phyloP scores from a whole-genome alignment of 2,888 invertebrate species.

The Baronia brevicornis region DNA sequence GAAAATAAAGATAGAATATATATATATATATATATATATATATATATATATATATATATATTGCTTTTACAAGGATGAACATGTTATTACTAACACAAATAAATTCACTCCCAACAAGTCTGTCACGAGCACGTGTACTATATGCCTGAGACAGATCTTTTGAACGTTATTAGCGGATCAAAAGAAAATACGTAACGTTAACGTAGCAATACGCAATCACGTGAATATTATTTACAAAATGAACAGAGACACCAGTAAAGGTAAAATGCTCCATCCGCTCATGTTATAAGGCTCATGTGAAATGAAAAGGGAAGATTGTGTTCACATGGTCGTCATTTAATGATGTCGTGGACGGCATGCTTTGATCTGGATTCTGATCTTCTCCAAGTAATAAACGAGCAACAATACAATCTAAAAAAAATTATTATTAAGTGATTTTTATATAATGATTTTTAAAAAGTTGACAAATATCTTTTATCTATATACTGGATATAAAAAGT shows the following conservation, averaged over 20 bases:
- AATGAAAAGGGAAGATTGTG: conserved; percentile 26
- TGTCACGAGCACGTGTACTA: no score
- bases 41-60: no score
- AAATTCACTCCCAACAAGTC: no score
- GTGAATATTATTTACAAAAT: conserved; percentile 24
- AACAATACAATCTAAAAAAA: no score
- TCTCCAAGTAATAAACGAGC: conserved; percentile 24
- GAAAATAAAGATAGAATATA: no score
- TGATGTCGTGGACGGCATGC: conserved; percentile 56
- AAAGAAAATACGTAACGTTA: conserved; percentile 26
- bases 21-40: no score
- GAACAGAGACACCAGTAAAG: conserved; percentile 5
- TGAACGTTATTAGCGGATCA: conserved; percentile 25
- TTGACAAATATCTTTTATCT: no score
- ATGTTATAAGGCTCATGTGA: conserved; percentile 16
- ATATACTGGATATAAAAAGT: no score
- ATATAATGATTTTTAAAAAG: no score
- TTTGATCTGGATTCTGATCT: conserved; percentile 48
- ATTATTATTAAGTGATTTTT: background rate
- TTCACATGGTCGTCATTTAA: conserved; percentile 50
- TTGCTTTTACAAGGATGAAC: no score
- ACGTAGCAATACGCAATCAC: conserved; percentile 42
- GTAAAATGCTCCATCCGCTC: conserved; percentile 18
- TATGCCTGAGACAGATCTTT: conserved; percentile 19
- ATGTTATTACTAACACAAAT: conserved; percentile 1